Conservation (phyloP, 2,888 invertebrate genomes). For the Acronicta psi region DNA sequence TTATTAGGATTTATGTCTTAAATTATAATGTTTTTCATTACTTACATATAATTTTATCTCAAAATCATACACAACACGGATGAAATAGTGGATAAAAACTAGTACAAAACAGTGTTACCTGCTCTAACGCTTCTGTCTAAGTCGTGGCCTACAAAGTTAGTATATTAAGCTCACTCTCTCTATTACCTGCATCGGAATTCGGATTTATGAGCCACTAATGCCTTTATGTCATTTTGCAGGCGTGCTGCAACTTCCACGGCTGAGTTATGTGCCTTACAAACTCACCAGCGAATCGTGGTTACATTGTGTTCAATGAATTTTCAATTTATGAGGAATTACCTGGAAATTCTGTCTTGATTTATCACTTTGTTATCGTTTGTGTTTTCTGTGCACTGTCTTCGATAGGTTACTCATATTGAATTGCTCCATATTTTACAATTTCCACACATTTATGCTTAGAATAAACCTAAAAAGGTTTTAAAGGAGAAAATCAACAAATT, state of each 20-base stretch:
- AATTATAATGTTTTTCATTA: no score
- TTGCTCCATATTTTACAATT: background rate
- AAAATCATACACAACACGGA: no score
- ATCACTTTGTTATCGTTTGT: constrained; percentile 6
- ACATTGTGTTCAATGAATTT: constrained; percentile 46
- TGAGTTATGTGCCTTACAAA: constrained; percentile 41
- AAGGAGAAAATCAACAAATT: no score
- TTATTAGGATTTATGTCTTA: no score
- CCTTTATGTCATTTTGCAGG: constrained; percentile 44
- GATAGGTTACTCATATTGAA: background rate
- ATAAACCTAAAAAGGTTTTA: no score
- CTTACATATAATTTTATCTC: no score
- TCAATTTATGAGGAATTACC: constrained; percentile 36
- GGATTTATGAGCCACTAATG: constrained; percentile 52
- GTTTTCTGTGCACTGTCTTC: constrained; percentile 1
- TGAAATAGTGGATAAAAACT: no score
- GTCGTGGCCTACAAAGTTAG: constrained; percentile 23
- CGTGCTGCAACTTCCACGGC: constrained; percentile 35
- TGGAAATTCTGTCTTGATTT: constrained; percentile 23
- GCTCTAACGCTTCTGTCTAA: background rate
- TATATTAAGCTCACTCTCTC: constrained; percentile 33
- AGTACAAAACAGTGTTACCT: no score
- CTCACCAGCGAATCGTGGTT: constrained; percentile 23
- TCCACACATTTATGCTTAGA: no score
- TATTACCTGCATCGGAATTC: constrained; percentile 37